Conservation (phyloP, 2,888 invertebrate species). For the Amphipoea lucens region DNA sequence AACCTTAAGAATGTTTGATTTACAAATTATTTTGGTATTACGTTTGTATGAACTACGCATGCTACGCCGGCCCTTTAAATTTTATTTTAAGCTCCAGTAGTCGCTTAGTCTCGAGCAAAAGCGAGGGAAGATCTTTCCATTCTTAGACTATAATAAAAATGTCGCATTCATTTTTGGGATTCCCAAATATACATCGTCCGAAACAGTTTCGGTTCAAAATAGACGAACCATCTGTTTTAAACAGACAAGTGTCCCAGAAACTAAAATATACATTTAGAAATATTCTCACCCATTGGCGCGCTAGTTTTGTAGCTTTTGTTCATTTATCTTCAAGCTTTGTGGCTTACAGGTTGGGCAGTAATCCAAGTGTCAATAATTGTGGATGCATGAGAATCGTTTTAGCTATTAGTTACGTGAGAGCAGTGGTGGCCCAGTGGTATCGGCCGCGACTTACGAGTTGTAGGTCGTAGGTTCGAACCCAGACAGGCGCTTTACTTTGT, state of each 20-base stretch:
- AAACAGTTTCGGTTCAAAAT: constrained; percentile 51
- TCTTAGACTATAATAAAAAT: constrained; percentile 19
- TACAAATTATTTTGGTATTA: no score
- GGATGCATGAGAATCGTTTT: constrained; percentile 40
- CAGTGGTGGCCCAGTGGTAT: no score
- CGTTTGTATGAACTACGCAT: no score
- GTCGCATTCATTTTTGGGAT: constrained; percentile 34
- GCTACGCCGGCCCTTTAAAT: not conserved
- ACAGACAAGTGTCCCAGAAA: constrained; percentile 65
- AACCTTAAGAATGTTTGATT: no score
- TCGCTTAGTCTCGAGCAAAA: not conserved
- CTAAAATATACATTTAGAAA: constrained; percentile 62
- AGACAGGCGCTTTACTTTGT: no score
- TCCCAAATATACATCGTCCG: constrained; percentile 40
- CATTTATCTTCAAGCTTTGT: constrained; percentile 55
- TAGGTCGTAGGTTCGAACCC: no score
- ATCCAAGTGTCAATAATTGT: constrained; percentile 50
- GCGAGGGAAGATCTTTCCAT: not conserved
- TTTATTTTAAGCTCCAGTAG: not conserved
- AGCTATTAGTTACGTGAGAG: constrained; percentile 41
- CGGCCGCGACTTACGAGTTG: no score
- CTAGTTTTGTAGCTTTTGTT: constrained; percentile 45
- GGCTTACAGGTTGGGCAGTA: constrained; percentile 44
- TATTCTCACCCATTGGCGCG: constrained; percentile 38
- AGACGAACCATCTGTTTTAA: constrained; percentile 58